phyloP scores from a whole-genome alignment of 2,888 invertebrate species.

The Holacanthella duospinosa region DNA sequence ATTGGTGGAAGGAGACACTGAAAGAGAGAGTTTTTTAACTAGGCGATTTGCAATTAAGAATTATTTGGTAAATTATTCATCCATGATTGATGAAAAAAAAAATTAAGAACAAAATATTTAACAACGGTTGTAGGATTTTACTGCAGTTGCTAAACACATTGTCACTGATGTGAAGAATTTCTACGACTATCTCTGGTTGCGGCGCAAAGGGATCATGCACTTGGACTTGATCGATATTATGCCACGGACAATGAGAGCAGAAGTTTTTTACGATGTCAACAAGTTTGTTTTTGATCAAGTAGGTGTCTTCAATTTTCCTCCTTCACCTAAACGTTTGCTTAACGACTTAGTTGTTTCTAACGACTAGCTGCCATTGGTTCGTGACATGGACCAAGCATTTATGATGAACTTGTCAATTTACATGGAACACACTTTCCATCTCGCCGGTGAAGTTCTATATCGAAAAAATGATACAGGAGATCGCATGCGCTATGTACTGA shows the following conservation, averaged over 20 bases:
- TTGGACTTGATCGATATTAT: slow-evolving; percentile 29
- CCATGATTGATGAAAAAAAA: too few species aligned
- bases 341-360: neutral
- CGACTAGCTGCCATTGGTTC: slow-evolving; percentile 14
- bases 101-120: too few species aligned
- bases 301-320: neutral
- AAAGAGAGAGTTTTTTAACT: slow-evolving; percentile 26
- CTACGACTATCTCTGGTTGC: slow-evolving; percentile 32
- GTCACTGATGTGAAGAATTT: slow-evolving; percentile 21
- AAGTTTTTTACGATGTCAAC: slow-evolving; percentile 34
- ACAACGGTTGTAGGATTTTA: slow-evolving; percentile 5
- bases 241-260: slow-evolving; percentile 30
- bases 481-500: slow-evolving; percentile 32
- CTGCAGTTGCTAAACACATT: neutral
- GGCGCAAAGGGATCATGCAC: slow-evolving; percentile 30
- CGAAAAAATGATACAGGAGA: slow-evolving; percentile 23
- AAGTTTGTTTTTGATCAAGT: slow-evolving; percentile 35
- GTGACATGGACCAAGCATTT: slow-evolving; percentile 28
- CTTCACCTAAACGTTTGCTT: too few species aligned
- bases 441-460: slow-evolving; percentile 29
- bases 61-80: slow-evolving; percentile 28
- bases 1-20: slow-evolving; percentile 32
- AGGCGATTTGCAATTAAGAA: slow-evolving; percentile 28
- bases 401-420: slow-evolving; percentile 30
- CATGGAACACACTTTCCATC: slow-evolving; percentile 31